A percentile compares a stretch with the other conserved stretches of the same genome.
These are phyloP conservation scores for Eulacestoma nigropectus DNA, from an alignment of 2,113 vertebrate species.

Conservation along the genomic window DNA sequence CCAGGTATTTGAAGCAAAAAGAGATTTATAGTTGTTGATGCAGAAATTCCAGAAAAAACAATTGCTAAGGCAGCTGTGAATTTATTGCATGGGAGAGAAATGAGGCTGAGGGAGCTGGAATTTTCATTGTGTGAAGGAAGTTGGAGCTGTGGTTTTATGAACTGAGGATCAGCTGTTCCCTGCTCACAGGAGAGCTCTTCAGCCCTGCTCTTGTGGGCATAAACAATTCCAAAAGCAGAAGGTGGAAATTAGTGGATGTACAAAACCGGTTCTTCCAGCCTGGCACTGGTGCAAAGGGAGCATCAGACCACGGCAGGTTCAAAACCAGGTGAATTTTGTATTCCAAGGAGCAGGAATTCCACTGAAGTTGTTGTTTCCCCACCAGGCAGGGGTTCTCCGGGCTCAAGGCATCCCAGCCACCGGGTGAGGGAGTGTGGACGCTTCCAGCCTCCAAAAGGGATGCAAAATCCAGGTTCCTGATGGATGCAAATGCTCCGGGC, in stretches of 20 bases:
- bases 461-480: neutral
- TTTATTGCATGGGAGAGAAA: neutral
- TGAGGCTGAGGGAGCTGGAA: neutral
- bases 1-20: neutral
- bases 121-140: neutral
- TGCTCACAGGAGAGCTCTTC: neutral
- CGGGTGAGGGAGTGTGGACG: accelerated
- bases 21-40: neutral
- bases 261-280: neutral
- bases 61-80: neutral
- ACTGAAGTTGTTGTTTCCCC: neutral
- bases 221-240: neutral
- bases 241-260: neutral
- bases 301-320: neutral
- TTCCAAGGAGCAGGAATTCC: neutral
- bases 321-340: neutral
- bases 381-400: neutral
- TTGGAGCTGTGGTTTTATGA: neutral
- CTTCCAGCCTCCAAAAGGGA: neutral
- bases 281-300: neutral
- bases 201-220: neutral
- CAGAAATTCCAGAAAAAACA: neutral
- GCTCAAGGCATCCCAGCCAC: neutral
- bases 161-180: neutral
- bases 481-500: neutral